Conservation (phyloP, 2,888 invertebrate species). For the Hypena proboscidalis region DNA sequence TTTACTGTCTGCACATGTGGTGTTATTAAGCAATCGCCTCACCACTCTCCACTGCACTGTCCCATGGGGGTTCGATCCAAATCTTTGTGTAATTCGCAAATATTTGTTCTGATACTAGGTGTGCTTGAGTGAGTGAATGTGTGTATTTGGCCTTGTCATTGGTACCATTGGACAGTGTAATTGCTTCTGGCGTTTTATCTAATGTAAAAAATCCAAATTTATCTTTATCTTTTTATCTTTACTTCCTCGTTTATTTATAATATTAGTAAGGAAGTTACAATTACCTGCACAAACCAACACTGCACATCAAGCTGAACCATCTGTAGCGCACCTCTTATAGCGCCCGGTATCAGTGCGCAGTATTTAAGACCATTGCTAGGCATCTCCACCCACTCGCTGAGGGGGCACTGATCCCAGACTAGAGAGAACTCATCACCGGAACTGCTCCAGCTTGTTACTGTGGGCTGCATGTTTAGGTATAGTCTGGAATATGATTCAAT, state of each 20-base stretch:
- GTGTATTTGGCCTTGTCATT: too few relatives aligned
- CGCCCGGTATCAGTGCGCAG: slow-evolving; percentile 96
- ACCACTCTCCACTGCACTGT: too few relatives aligned
- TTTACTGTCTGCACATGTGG: too few relatives aligned
- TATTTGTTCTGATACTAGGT: too few relatives aligned
- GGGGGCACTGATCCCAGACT: slow-evolving; percentile 96
- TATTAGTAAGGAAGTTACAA: not conserved
- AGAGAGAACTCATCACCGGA: slow-evolving; percentile 98
- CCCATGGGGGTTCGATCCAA: too few relatives aligned
- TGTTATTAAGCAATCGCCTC: too few relatives aligned
- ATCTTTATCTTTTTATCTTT: too few relatives aligned
- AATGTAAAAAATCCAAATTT: too few relatives aligned
- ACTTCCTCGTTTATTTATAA: slow-evolving; percentile 1
- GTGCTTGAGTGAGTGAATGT: too few relatives aligned
- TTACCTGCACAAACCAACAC: slow-evolving; percentile 94
- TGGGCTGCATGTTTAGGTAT: slow-evolving; percentile 96
- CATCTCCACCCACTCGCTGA: slow-evolving; percentile 98
- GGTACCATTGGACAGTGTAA: too few relatives aligned
- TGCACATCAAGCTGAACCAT: slow-evolving; percentile 99
- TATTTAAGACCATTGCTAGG: slow-evolving; percentile 95
- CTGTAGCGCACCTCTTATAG: slow-evolving; percentile 97
- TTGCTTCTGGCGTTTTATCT: too few relatives aligned
- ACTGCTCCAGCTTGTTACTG: slow-evolving; percentile 97
- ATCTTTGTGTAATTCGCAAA: too few relatives aligned
- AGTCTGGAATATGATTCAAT: slow-evolving; percentile 80